Percentiles rank a stretch among this genome's conserved stretches.
These are phyloP conservation scores for Montipora capitata DNA, from an alignment of 92 coral and sea anemone species.

Conservation along the genomic window DNA sequence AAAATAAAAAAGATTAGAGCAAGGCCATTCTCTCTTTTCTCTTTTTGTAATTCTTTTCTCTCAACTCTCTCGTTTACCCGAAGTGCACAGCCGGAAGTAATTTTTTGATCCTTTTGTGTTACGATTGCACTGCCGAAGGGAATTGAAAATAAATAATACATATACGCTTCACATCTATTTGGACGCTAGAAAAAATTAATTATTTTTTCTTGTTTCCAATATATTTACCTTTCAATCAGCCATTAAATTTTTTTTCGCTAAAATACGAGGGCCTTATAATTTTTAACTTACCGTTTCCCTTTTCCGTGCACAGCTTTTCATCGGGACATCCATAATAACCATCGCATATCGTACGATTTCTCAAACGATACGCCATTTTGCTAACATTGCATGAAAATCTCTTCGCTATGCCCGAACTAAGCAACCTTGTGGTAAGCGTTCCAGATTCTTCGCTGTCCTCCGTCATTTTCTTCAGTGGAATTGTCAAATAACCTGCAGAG, in stretches of 20 bases:
- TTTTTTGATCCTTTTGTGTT: too few species aligned
- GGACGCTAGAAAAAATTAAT: background rate
- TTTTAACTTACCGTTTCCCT: constrained; percentile 54
- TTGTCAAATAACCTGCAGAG: constrained; percentile 9
- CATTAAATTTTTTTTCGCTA: background rate
- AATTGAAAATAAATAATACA: too few species aligned
- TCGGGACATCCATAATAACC: constrained; percentile 95
- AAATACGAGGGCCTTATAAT: too few species aligned
- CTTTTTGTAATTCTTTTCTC: too few species aligned
- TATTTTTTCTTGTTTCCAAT: background rate
- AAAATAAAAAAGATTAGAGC: too few species aligned
- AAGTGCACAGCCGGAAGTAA: too few species aligned
- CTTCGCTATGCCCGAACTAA: constrained; percentile 72
- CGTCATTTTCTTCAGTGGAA: constrained; percentile 17
- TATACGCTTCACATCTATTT: constrained; percentile 3
- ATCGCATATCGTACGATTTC: constrained; percentile 81
- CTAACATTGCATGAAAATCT: constrained; percentile 84
- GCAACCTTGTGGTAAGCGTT: constrained; percentile 72
- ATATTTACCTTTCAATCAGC: background rate
- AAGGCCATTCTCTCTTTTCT: too few species aligned
- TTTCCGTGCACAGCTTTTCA: constrained; percentile 49
- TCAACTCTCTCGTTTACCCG: too few species aligned
- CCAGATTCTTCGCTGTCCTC: constrained; percentile 27
- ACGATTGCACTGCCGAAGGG: too few species aligned
- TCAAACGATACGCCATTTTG: constrained; percentile 76